Base-by-base conservation (phyloP, 2,888 invertebrate genomes). In the Scaptomyza reducta region DNA sequence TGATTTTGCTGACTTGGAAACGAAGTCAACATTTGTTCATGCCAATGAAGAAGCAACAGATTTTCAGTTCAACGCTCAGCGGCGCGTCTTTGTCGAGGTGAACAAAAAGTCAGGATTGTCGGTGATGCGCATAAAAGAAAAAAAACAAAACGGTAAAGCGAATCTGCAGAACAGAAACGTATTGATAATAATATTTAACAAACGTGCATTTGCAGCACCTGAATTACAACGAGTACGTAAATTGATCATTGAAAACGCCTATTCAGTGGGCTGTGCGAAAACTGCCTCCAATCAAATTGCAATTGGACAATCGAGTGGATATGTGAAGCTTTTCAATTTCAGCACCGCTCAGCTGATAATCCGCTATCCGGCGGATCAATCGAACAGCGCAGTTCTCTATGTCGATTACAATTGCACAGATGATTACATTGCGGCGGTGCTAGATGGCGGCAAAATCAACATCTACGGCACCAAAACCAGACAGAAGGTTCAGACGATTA, bases 321-420 rank as follows among this genome's bases (percentile, higher is more conserved):
- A 80, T 25, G 86, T 91, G 0, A 89, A 88, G 41, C 44, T 91
- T 2, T 83, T 90, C 16, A 90, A 91, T 45, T 90, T 90, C 45
- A 88, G 87, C 18, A 88, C 77, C 3, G 78, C 86, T 0, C 84
- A 90, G 47, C 70, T 88, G 49, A 70, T 89, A 10, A 90, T 90
- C 49, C 88, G 89, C 27, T 91, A 90, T 64, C 85, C 88, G 6
- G 82, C 90, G 44, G 90, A 91, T 33, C 74, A 78, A 16, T 74
- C 79, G 5, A 82, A 87, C 2, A 88, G 87, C 54, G 80, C 90
- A 5, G 91, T 92, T 3, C 70, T 91, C 16, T 89, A 78, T 62
- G 71, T 92, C 61, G 92, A 92, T 63, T 92, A 90, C 51, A 92
- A 90, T 69, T 84, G 87, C 7, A 89, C 90, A 0, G 91, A 91